Conservation (phyloP, 2,113 vertebrate genomes). For the Xiphorhynchus elegans region DNA sequence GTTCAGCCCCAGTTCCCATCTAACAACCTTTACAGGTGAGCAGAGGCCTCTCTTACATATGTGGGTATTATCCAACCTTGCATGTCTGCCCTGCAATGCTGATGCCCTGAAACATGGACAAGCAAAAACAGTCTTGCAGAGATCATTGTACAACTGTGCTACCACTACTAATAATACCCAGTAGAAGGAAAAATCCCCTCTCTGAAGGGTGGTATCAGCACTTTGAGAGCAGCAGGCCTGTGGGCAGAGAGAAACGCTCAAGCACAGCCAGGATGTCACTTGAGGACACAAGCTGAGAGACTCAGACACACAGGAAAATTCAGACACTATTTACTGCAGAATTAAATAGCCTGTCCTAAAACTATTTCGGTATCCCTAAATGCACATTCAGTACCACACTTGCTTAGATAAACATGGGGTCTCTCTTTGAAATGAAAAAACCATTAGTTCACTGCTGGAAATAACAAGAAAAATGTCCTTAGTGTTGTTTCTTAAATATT, state of each 20-base stretch:
- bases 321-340: constrained; percentile 48
- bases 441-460: neutral
- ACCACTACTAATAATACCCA: neutral
- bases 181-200: neutral
- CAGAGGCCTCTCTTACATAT: neutral
- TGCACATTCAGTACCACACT: neutral
- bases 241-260: neutral
- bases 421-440: neutral
- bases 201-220: neutral
- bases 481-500: neutral
- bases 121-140: neutral
- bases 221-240: neutral
- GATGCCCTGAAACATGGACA: neutral
- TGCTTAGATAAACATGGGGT: neutral
- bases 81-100: neutral
- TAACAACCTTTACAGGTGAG: too few species aligned
- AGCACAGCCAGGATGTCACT: neutral
- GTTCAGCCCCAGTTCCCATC: neutral
- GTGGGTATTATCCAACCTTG: neutral
- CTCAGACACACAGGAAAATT: neutral
- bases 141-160: neutral
- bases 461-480: neutral
- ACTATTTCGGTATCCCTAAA: constrained; percentile 20
- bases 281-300: constrained; percentile 1
- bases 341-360: neutral